A percentile compares a stretch with the other conserved stretches of the same genome.
Conservation (phyloP, 2,797 vertebrate species). For the Falco biarmicus region DNA sequence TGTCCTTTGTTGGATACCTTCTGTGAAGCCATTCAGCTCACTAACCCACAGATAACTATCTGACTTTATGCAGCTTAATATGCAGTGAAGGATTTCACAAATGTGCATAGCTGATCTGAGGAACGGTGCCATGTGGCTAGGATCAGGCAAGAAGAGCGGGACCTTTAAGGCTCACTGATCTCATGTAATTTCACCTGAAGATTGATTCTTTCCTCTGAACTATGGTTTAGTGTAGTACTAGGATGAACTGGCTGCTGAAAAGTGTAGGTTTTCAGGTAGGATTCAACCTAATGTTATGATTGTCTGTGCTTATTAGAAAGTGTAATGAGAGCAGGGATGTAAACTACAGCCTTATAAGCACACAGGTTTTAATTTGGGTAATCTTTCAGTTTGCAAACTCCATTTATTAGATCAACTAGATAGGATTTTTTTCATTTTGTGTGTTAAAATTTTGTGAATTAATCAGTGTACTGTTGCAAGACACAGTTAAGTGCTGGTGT, state of each 20-base stretch:
- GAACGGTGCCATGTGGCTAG: not conserved
- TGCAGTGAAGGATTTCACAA: constrained; percentile 21
- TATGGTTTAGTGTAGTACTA: not conserved
- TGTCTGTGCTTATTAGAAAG: not conserved
- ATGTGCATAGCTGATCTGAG: not conserved
- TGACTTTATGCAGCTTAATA: not conserved
- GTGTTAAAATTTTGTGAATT: not conserved
- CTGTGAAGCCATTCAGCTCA: not conserved
- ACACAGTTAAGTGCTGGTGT: not conserved
- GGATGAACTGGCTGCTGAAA: not conserved
- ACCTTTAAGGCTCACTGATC: constrained; percentile 24
- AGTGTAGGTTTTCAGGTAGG: not conserved
- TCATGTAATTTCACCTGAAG: constrained; percentile 43
- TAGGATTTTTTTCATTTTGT: not conserved
- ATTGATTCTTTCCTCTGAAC: not conserved
- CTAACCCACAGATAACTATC: not conserved
- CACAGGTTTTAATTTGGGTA: not conserved
- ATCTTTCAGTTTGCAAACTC: not conserved
- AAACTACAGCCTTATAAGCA: not conserved
- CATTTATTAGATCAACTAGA: not conserved
- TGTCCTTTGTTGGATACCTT: constrained; percentile 11
- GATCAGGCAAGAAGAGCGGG: constrained; percentile 12
- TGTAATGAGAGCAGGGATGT: not conserved
- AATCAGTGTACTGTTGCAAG: not conserved
- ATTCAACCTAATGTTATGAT: not conserved